Evolutionary conservation across 1,140 invertebrate species (phyloP), one percentile per base, ranked within the genome.

Genomic region (Lithobius niger): DNA sequence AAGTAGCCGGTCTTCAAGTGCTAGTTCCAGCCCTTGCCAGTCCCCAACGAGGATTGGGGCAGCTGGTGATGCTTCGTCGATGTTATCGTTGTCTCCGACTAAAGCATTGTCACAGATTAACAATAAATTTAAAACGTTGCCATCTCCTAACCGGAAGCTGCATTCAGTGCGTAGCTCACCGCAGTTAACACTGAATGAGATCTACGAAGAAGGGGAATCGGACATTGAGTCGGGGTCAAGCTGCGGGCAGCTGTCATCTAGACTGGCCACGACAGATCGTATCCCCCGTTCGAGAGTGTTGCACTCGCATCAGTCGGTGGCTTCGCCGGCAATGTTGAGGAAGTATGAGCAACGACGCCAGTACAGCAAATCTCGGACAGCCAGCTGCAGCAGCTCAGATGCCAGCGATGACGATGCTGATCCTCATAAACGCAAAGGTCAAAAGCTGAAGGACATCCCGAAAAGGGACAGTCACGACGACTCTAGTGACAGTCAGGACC

Each of bases 331-430:
- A 53, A 62, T 74, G 24, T 60, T 73, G 40, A 62, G 71, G 21
- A 71, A 71, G 54, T 81, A 79, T 63, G 78, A 79, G 66, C 79
- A 83, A 62, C 73, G 82, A 25, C 75, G 80, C 18, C 78, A 76
- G 54, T 80, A 84, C 57, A 79, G 83, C 55, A 85, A 86, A 64
- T 79, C 82, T 3, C 75, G 88, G 18, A 88, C 86, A 3, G 83
- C 88, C 1, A 89, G 86, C 3, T 90, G 88, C 65, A 88, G 86
- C 60, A 87, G 86, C 49, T 92, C 88, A 0, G 88, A 91, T 66
- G 84, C 88, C 3, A 90, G 86, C 47, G 89, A 94, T 67, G 88
- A 92, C 68, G 89, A 93, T 62, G 85, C 83, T 36, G 87, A 91
- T 66, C 76, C 76, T 44, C 76, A 83, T 19, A 86, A 87, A 64